phyloP scores from a whole-genome alignment of 1,140 invertebrate species.

The Druon quercuslanigerum region DNA sequence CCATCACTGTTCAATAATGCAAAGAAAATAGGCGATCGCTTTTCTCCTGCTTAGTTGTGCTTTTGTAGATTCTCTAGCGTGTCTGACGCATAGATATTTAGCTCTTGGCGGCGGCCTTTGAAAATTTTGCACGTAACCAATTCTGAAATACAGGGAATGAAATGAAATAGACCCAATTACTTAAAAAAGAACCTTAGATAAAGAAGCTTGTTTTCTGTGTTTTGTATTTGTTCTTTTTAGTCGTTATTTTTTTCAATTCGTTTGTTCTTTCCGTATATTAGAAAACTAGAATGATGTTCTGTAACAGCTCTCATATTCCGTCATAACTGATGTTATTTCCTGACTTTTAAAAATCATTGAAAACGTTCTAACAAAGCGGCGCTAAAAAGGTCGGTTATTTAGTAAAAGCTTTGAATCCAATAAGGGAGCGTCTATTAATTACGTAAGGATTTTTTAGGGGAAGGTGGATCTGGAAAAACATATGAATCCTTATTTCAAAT shows the following conservation, averaged over 20 bases:
- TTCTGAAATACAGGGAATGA: neutral
- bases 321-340: constrained; percentile 19
- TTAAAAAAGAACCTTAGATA: neutral
- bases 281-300: neutral
- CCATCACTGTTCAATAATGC: constrained; percentile 7
- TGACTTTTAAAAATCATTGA: constrained; percentile 1
- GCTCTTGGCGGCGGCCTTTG: constrained; percentile 8
- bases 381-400: neutral
- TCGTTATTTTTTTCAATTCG: constrained; percentile 1
- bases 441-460: too few relatives aligned
- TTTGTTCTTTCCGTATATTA: neutral
- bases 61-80: constrained; percentile 14
- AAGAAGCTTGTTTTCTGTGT: constrained; percentile 2
- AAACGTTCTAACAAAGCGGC: neutral
- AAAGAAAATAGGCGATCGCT: constrained; percentile 18
- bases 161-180: neutral
- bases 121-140: constrained; percentile 26
- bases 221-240: neutral
- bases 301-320: constrained; percentile 13
- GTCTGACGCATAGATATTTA: constrained; percentile 19
- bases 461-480: too few relatives aligned
- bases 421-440: too few relatives aligned
- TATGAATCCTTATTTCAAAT: too few relatives aligned
- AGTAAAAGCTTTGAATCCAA: too few relatives aligned
- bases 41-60: constrained; percentile 25